Evolutionary conservation across 2,797 vertebrate species (phyloP), one percentile per base, ranked within the genome.

Genomic region (Sternarchorhynchus goeldii): DNA sequence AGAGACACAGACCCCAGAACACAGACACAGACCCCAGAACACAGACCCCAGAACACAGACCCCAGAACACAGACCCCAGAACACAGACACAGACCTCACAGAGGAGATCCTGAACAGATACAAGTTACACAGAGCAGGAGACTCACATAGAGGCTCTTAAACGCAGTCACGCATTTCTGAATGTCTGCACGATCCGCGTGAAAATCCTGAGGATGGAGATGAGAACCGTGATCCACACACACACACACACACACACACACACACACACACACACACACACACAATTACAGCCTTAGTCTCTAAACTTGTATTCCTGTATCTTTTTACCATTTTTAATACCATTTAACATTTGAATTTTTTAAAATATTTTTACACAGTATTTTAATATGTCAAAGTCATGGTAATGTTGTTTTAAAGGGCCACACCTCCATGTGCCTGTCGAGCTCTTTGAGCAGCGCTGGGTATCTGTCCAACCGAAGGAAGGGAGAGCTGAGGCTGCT

Each of bases 401-500:
- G 12, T 14, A 50, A 50, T 50, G 10, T 17, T 2, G 57, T 8
- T 0, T 25, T 21, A 12, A 0, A 56, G 16, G 20, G 18, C 1
- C 0, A 4, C 55, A 98, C 98, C 97, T 99, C 98, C 95, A 98
- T 98, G 90, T 99, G 97, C 77, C 98, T 93, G 90, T 99, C 97
- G 84, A 99, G 94, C 86, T 99, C 98, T 92, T 97, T 98, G 81
- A 99, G 95, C 87, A 99, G 90, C 0, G 93, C 97, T 45, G 97
- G 97, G 88, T 99, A 99, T 90, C 96, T 98, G 90, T 98, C 97
- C 81, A 99, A 93, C 84, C 98, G 95, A 95, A 98, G 96, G 83
- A 99, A 99, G 20, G 98, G 97, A 90, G 97, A 98, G 92, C 98
- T 99, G 87, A 99, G 95, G 88, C 96, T 97, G 0, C 97, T 98